Evolutionary conservation across 1,140 invertebrate genomes (phyloP), one percentile per base, ranked within the genome.

Genomic region (Drosophila persimilis): DNA sequence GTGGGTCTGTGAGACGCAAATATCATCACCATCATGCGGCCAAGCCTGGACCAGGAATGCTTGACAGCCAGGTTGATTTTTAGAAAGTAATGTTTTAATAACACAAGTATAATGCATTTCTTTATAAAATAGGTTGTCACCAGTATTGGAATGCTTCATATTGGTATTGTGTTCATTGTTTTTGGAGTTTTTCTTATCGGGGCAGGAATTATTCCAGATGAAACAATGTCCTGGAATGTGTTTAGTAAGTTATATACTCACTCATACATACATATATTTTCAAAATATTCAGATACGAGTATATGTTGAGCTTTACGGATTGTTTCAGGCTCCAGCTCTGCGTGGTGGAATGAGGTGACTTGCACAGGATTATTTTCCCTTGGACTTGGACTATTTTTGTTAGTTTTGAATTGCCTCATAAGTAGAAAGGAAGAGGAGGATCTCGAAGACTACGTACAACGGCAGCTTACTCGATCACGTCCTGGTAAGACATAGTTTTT

Each of bases 71-170:
- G 81, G 90, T 85, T 31, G 13, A 43, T 5, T n/a, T 24, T 64
- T 52, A 17, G 3, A 20, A 46, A 43, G 6, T 9, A 13, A 22
- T 58, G 22, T 15, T 26, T 6, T 11, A 3, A 20, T 35, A 24
- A 17, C 22, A 52, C 29, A 39, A 13, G 11, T 39, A 3, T 13
- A 9, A 31, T 20, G 61, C 6, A 44, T 3, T n/a, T 59, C 20
- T 48, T 39, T 7, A 44, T 46, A 26, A 41, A 58, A 35, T 35
- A 86, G 81, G 81, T 93, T 50, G 96, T 96, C 59, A 96, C 96
- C 29, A 96, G 95, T 31, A 95, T 97, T 22, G 96, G 96, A 61
- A 97, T 97, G 95, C 93, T 97, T 52, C 97, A 98, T 90, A 95
- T 98, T 60, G 97, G 96, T 3, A 95, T 97, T 22, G 96, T 97